Percentiles rank a stretch among this genome's conserved stretches.
phyloP scores from a whole-genome alignment of 2,797 vertebrate genomes.

The Dicrostonyx torquatus region DNA sequence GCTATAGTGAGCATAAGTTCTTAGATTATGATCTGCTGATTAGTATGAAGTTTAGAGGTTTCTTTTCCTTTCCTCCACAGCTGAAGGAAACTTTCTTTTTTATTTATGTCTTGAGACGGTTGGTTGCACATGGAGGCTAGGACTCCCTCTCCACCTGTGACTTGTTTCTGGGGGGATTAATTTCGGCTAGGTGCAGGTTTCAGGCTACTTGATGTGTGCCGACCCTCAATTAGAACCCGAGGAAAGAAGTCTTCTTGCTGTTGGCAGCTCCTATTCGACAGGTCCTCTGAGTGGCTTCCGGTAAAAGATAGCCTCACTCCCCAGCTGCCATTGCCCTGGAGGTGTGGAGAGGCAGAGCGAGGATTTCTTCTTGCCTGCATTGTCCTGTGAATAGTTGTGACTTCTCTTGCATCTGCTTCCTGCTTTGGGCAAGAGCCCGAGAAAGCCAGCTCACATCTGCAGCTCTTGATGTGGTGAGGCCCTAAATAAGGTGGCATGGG shows the following conservation, averaged over 20 bases:
- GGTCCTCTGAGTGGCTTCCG: neutral
- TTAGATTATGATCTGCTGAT: neutral
- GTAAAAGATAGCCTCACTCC: neutral
- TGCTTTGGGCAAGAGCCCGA: neutral
- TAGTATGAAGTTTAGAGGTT: neutral
- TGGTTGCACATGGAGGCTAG: neutral
- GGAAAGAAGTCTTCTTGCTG: neutral
- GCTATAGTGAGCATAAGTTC: neutral
- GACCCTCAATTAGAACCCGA: neutral
- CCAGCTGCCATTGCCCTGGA: neutral
- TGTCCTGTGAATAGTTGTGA: neutral
- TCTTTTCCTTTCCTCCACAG: neutral
- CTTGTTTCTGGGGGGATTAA: neutral
- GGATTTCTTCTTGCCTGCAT: neutral
- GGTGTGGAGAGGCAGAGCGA: neutral
- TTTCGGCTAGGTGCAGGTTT: neutral
- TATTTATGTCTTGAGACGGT: neutral
- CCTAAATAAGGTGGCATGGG: neutral
- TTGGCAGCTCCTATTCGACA: neutral
- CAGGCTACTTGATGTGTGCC: neutral
- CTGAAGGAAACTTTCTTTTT: neutral
- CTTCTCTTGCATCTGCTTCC: neutral
- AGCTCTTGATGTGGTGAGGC: neutral
- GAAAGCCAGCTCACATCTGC: neutral
- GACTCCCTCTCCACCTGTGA: neutral